These are phyloP conservation scores for Hipparchia semele DNA, from an alignment of 2,888 invertebrate species.

Conservation along the genomic window DNA sequence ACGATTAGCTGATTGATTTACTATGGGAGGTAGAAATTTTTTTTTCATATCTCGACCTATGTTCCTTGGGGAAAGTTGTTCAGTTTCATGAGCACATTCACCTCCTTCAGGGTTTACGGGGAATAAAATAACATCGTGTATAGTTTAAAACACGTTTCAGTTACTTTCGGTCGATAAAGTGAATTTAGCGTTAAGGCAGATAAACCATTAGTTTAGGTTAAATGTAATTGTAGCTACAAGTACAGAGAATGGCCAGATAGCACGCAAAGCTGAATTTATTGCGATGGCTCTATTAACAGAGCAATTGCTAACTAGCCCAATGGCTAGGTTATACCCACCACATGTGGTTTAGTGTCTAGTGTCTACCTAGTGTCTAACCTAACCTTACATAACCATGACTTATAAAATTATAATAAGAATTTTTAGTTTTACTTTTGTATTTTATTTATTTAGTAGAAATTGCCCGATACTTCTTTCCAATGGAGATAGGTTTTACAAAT, in stretches of 20 bases:
- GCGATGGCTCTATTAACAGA: constrained; percentile 33
- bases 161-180: constrained; percentile 1
- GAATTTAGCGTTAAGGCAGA: constrained; percentile 7
- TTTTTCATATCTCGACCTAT: no score
- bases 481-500: no score
- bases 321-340: constrained; percentile 21
- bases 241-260: constrained; percentile 30
- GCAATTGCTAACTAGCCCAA: constrained; percentile 30
- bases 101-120: no score
- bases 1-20: no score
- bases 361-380: neutral
- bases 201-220: constrained; percentile 33
- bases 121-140: no score
- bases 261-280: constrained; percentile 38
- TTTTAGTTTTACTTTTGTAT: no score
- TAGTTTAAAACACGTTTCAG: neutral
- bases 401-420: no score
- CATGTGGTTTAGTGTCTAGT: constrained; percentile 10
- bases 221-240: constrained; percentile 35
- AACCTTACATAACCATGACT: neutral
- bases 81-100: no score
- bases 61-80: no score
- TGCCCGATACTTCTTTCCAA: no score
- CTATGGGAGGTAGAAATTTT: no score
- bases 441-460: no score